Evolutionary conservation across 2,113 vertebrate species (phyloP), one percentile per base, ranked within the genome.

Genomic region (Plecturocebus donacophilus): DNA sequence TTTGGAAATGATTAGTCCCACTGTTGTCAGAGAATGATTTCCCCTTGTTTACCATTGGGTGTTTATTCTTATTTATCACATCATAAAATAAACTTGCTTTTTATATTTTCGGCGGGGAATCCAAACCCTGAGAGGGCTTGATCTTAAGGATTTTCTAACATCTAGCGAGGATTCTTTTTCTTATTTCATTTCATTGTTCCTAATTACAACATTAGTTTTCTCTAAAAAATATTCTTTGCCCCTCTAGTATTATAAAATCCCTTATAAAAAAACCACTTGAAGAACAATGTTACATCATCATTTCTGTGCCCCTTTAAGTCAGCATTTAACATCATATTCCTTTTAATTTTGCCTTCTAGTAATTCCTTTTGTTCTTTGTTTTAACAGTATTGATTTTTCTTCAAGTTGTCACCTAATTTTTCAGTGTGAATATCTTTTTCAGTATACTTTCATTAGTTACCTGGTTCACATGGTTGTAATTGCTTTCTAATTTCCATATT

Each of bases 91-190:
- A 96, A 94, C 54, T 82, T 90, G 49, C 92, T 85, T 95, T 95
- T 90, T 96, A 94, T 96, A 75, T 97, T 96, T 88, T 94, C 95
- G 87, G 66, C 86, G 84, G 88, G 90, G 52, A 92, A 71, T 96
- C 93, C 87, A 84, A 64, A 97, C 75, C 95, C 91, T 79, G 89
- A 93, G 96, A 92, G 95, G 96, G 92, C 87, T 97, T 75, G 80
- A 79, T 97, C 95, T 90, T 96, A 81, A 97, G 94, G 87, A 87
- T 97, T 97, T 93, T 89, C 94, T 95, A 90, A 92, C 96, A 94
- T 97, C 96, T 94, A 96, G 87, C 71, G 68, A 95, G 90, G 71
- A 95, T 97, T 97, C 96, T 96, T 97, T 98, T 98, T 91, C 98
- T 97, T 97, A 83, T 96, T 97, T 97, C 95, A 85, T 98, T 96